Conservation (phyloP, 2,113 vertebrate genomes). For the Coracopsis vasa region DNA sequence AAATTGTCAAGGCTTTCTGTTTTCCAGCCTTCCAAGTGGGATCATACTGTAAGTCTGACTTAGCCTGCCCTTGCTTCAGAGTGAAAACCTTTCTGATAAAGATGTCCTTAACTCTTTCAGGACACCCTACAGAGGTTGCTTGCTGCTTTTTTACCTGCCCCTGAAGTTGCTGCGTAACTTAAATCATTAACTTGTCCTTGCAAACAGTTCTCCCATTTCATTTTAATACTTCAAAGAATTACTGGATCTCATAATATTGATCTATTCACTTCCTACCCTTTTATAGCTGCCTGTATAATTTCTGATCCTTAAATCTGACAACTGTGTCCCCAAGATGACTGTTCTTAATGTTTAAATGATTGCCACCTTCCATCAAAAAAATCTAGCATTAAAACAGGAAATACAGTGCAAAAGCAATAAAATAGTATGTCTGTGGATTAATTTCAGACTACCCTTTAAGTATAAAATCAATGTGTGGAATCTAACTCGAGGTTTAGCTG, state of each 20-base stretch:
- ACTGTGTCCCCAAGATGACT: slow-evolving; percentile 51
- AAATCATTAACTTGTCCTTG: slow-evolving; percentile 29
- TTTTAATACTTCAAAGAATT: slow-evolving; percentile 42
- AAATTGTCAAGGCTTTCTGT: neutral
- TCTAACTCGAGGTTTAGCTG: neutral
- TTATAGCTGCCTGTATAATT: slow-evolving; percentile 58
- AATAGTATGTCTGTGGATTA: neutral
- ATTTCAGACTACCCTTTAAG: neutral
- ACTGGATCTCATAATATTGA: slow-evolving; percentile 55
- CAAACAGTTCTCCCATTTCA: slow-evolving; percentile 25
- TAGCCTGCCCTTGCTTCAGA: neutral
- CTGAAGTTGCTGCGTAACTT: neutral
- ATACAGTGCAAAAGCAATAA: neutral
- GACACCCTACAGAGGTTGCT: neutral
- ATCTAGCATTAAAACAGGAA: slow-evolving; percentile 18
- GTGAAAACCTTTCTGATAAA: neutral
- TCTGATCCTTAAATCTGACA: slow-evolving; percentile 63
- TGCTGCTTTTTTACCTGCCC: neutral
- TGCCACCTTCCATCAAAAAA: slow-evolving; percentile 43
- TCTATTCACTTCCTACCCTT: slow-evolving; percentile 50
- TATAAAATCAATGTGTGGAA: neutral
- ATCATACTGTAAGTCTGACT: neutral
- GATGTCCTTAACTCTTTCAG: neutral
- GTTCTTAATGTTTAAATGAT: slow-evolving; percentile 50
- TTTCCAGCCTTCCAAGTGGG: neutral